Conservation (phyloP, 2,888 invertebrate genomes). For the Standfussiana lucernea region DNA sequence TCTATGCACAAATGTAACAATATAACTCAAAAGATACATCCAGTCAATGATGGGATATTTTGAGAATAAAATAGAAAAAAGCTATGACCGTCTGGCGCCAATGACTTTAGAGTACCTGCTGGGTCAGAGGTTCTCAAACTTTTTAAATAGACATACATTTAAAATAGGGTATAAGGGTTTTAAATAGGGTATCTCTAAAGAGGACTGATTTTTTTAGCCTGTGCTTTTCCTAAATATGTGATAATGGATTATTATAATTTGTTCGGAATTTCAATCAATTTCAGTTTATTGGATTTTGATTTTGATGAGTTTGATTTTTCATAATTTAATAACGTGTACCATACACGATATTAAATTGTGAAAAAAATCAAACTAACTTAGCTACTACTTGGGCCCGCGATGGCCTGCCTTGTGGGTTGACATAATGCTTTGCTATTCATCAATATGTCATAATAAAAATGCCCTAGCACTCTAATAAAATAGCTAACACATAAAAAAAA, state of each 20-base stretch:
- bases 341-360: background rate
- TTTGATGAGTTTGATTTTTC: too few species aligned
- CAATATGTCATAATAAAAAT: too few species aligned
- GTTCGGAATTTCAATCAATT: background rate
- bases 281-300: background rate
- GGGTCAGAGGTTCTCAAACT: slow-evolving; percentile 74
- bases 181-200: background rate
- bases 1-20: slow-evolving; percentile 52
- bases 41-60: slow-evolving; percentile 70
- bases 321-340: too few species aligned
- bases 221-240: background rate
- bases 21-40: slow-evolving; percentile 67
- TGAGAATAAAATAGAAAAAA: slow-evolving; percentile 74
- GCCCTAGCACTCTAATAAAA: background rate
- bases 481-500: background rate
- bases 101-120: slow-evolving; percentile 75
- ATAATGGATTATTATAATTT: background rate
- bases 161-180: too few species aligned
- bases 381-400: background rate
- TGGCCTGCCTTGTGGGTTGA: too few species aligned
- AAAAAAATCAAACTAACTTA: background rate
- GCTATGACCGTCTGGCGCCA: slow-evolving; percentile 83
- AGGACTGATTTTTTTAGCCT: background rate
- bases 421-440: too few species aligned
- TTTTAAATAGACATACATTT: background rate